Evolutionary conservation across 2,113 vertebrate genomes (phyloP).

Genomic region (Cyanoliseus patagonus): DNA sequence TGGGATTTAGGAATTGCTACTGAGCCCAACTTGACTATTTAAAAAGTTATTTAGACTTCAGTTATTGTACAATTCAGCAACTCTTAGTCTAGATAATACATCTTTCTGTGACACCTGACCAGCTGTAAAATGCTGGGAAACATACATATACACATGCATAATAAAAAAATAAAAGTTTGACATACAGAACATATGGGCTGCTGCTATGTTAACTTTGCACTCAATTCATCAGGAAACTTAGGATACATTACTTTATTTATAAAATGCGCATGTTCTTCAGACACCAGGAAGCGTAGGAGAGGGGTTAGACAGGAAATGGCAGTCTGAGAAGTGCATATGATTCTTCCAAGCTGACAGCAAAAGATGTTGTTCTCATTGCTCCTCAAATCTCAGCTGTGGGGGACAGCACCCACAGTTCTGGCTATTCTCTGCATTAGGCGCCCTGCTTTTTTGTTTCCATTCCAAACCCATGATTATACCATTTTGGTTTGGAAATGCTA

Average conservation of each 20-base stretch:
- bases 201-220: background rate
- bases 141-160: background rate
- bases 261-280: background rate
- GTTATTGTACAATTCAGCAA: background rate
- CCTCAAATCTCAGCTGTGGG: background rate
- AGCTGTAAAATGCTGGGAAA: background rate
- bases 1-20: background rate
- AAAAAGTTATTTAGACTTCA: background rate
- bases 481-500: background rate
- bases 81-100: background rate
- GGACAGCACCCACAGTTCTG: background rate
- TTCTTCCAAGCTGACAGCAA: background rate
- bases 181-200: background rate
- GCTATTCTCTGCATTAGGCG: background rate
- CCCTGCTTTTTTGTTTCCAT: background rate
- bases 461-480: background rate
- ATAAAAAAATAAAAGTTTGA: background rate
- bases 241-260: background rate
- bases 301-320: background rate
- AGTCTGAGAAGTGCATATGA: fast-evolving
- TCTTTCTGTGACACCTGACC: background rate
- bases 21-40: background rate
- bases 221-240: background rate
- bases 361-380: background rate
- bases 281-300: background rate